Evolutionary conservation across 1,140 invertebrate species (phyloP).

Genomic region (Vanessa tameamea): DNA sequence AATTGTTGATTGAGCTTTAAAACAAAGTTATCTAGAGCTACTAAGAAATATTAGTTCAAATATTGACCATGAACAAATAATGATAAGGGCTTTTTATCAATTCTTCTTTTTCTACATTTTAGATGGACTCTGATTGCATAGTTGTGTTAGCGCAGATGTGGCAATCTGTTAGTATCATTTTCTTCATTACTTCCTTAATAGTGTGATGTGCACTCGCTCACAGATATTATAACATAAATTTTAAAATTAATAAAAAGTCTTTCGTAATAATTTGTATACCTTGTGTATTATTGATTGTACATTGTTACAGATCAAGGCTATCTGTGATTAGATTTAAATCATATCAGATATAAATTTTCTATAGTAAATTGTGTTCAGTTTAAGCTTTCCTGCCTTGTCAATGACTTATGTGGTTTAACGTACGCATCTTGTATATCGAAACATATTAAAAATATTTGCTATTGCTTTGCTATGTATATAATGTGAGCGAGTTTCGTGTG

Average conservation of each 20-base stretch:
- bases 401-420: neutral
- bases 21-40: neutral
- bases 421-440: neutral
- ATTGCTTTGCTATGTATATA: neutral
- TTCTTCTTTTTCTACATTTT: conserved; percentile 5
- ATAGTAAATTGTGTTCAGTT: neutral
- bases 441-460: neutral
- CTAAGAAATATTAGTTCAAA: neutral
- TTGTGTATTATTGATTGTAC: neutral
- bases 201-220: neutral
- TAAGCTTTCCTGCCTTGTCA: neutral
- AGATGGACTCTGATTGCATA: neutral
- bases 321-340: neutral
- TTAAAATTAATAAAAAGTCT: neutral
- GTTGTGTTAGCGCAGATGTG: neutral
- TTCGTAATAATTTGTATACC: neutral
- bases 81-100: conserved; percentile 6
- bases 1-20: neutral
- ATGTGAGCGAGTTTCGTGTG: neutral
- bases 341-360: neutral
- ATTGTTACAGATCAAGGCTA: too few species aligned
- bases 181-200: neutral
- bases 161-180: neutral
- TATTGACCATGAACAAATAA: conserved; percentile 1
- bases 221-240: neutral